Evolutionary conservation across 1,140 invertebrate species (phyloP), one percentile per base, ranked within the genome.

Genomic region (Cardiocondyla obscurior): DNA sequence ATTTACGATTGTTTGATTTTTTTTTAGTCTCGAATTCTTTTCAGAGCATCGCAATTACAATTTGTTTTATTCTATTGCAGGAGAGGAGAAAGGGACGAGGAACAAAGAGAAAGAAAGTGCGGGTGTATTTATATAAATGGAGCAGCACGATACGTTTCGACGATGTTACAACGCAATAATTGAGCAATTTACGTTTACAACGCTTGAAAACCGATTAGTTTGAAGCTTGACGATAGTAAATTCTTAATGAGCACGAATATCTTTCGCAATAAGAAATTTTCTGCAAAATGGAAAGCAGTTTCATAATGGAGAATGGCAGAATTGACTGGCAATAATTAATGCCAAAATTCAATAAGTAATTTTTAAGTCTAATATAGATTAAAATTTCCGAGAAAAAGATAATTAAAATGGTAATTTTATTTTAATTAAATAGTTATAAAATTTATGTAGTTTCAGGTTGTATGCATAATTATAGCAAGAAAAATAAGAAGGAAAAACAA

Each of bases 81-180:
- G 19, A 53, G 22, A 22, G 19, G 19, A 14, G 8, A 7, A 7
- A 19, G 8, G 5, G 16, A 8, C n/a, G 16, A 42, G 6, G 2
- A 1, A 42, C 14, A 33, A 16, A 22, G 19, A 28, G 14, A 4
- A 4, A 46, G 25, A 30, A 6, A 30, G 16, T 28, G n/a, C 10
- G 12, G 36, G 19, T n/a, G 14, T 42, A 46, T 49, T 67, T 67
- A n/a, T n/a, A n/a, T n/a, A 67, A 67, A 67, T 46, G n/a, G 19
- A 65, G 16, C 25, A 10, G 2, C 8, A 16, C 12, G 22, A 28
- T 25, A 67, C 8, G 8, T 30, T 49, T 67, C 8, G 7, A 7
- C 7, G 49, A 49, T 67, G 14, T 22, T 0, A 62, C 30, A 62
- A n/a, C 14, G 55, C 19, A 10, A 67, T 1, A 2, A 4, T 65